These are phyloP conservation scores for Elgonia sp. DNA, from an alignment of 2,888 invertebrate genomes.

Conservation along the genomic window DNA sequence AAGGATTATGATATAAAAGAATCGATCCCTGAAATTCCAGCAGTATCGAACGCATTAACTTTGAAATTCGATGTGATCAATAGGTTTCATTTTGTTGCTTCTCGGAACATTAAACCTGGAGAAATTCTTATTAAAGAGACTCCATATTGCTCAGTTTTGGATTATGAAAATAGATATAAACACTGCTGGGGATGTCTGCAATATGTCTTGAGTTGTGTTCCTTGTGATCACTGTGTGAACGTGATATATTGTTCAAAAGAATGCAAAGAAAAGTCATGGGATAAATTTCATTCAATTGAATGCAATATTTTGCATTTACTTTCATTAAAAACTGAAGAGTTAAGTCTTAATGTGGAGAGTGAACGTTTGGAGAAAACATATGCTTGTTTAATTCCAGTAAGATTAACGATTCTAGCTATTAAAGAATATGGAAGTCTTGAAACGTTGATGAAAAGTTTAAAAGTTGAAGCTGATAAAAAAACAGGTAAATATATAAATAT, in stretches of 20 bases:
- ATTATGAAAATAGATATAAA: background rate
- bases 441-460: no score
- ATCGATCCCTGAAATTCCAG: background rate
- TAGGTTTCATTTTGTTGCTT: background rate
- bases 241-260: conserved; percentile 8
- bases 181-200: conserved; percentile 23
- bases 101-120: background rate
- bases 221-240: conserved; percentile 21
- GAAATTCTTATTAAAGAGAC: background rate
- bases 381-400: no score
- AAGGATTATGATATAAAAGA: background rate
- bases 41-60: background rate
- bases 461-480: no score
- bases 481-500: no score
- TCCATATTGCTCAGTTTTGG: background rate
- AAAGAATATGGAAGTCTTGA: no score
- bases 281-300: conserved; percentile 2
- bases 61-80: background rate
- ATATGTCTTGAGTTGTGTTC: background rate
- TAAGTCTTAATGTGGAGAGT: no score
- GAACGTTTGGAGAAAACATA: no score
- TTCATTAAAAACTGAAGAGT: no score
- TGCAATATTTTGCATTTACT: background rate
- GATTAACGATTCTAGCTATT: no score
- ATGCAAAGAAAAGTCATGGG: conserved; percentile 12